These are phyloP conservation scores for Trichonephila inaurata DNA, from an alignment of 1,140 invertebrate genomes.

Conservation along the genomic window DNA sequence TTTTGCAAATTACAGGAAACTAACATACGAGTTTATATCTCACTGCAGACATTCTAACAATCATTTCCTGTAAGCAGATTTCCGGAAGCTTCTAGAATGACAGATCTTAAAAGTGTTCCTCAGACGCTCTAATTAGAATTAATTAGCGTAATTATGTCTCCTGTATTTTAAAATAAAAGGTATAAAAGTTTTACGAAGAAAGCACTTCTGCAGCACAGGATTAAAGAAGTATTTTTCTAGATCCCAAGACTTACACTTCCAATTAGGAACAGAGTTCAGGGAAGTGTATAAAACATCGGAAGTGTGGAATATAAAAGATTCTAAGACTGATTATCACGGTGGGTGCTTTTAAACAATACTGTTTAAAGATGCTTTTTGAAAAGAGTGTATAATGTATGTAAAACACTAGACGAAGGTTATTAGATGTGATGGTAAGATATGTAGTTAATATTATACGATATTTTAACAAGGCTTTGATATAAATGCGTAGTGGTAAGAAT, in stretches of 20 bases:
- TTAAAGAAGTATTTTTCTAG: neutral
- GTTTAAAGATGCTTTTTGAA: too few species aligned
- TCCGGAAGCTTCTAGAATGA: neutral
- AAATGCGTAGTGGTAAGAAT: too few species aligned
- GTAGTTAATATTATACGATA: too few species aligned
- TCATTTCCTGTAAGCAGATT: neutral
- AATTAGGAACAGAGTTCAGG: neutral
- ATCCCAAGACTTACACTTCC: neutral
- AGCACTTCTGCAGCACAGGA: neutral
- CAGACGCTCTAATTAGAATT: constrained; percentile 16
- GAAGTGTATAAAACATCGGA: neutral
- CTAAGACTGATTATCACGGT: neutral
- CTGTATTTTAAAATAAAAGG: constrained; percentile 11
- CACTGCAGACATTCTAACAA: constrained; percentile 7
- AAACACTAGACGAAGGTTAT: too few species aligned
- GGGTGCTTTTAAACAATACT: neutral
- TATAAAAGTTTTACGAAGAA: neutral
- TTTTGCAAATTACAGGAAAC: neutral
- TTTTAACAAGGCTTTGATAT: too few species aligned
- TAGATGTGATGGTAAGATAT: too few species aligned
- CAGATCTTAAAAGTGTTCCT: neutral
- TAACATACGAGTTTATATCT: neutral
- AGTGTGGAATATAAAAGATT: neutral
- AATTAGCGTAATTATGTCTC: constrained; percentile 35
- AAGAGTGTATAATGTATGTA: too few species aligned